Base-by-base conservation (phyloP, 1,140 invertebrate genomes). In the Muscidifurax raptorellus region DNA sequence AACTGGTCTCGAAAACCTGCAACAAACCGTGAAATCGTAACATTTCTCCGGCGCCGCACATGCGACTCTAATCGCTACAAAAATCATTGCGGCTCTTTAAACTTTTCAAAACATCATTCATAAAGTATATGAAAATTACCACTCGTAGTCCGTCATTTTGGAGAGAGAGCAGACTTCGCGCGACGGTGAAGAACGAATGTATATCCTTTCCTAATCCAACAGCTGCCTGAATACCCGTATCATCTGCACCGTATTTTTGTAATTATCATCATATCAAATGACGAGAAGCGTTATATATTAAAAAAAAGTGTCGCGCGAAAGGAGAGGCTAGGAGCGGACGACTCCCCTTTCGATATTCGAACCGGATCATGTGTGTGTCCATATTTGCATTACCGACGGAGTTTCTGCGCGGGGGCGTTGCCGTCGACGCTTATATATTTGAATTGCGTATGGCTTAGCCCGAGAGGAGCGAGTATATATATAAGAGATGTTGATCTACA, bases 71-170 rank as follows among this genome's bases (percentile, higher is more conserved):
- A 1, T 9, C 36, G 36, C 18, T 59, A n/a, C 5, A 22, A 18
- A 59, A 59, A 18, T 59, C 44, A 47, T 47, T 10, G 44, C 44
- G 52, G 52, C 52, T 59, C 52, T 59, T 59, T 59, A 59, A 59
- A 22, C 52, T 22, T 59, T n/a, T 22, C 18, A 59, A 59, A 59
- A 59, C 18, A 59, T 59, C 18, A 59, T 59, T 59, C 15, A 59
- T n/a, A 59, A 59, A 22, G 22, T 7, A 18, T n/a, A n/a, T n/a
- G n/a, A 0, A 1, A 59, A 59, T 84, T 85, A 90, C 90, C 90
- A 91, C 74, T 90, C 88, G 80, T 90, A 83, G 44, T 89, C 87
- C 22, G 84, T 88, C 89, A 90, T 91, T 85, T 87, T 74, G 74
- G 0, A 1, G 25, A 1, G 25, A 71, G 13, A 40, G 75, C 71